A percentile compares a stretch with the other conserved stretches of the same genome.
phyloP scores from a whole-genome alignment of 1,140 invertebrate genomes.

The Ceratina japonica region DNA sequence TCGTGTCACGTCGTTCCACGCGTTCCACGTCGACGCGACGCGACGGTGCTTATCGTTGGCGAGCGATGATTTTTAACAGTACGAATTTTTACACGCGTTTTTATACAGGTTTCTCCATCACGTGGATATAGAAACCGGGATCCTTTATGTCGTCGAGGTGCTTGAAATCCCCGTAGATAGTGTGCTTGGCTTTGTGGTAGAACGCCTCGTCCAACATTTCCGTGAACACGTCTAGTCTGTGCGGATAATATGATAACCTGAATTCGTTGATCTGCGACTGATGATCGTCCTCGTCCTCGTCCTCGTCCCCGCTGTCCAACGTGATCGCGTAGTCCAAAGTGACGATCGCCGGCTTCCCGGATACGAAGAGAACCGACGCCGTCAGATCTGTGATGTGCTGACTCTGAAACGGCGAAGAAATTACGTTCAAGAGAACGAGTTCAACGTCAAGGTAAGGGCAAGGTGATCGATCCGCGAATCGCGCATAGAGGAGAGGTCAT shows the following conservation, averaged over 20 bases:
- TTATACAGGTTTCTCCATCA: slow-evolving; percentile 83
- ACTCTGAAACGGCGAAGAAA: slow-evolving; percentile 81
- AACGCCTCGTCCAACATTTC: slow-evolving; percentile 87
- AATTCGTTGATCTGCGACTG: slow-evolving; percentile 83
- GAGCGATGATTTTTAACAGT: not conserved
- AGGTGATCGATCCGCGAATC: not conserved
- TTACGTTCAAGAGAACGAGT: not conserved
- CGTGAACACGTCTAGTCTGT: slow-evolving; percentile 86
- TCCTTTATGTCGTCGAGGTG: slow-evolving; percentile 82
- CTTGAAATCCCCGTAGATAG: slow-evolving; percentile 91
- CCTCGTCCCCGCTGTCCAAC: slow-evolving; percentile 73
- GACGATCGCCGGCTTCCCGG: slow-evolving; percentile 86
- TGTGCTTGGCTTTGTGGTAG: slow-evolving; percentile 82
- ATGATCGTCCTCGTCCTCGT: slow-evolving; percentile 64
- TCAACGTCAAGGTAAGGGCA: no score
- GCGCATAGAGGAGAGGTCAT: no score
- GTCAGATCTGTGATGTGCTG: slow-evolving; percentile 89
- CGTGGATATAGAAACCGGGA: slow-evolving; percentile 92
- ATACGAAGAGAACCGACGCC: slow-evolving; percentile 88
- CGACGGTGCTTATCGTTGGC: not conserved
- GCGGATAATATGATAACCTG: slow-evolving; percentile 92
- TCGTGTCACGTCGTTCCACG: no score
- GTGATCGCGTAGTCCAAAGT: slow-evolving; percentile 89
- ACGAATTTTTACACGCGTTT: not conserved
- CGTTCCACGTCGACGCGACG: not conserved